Conservation (phyloP, 92 coral and sea anemone species). For the Parazoanthus atlanticus region DNA sequence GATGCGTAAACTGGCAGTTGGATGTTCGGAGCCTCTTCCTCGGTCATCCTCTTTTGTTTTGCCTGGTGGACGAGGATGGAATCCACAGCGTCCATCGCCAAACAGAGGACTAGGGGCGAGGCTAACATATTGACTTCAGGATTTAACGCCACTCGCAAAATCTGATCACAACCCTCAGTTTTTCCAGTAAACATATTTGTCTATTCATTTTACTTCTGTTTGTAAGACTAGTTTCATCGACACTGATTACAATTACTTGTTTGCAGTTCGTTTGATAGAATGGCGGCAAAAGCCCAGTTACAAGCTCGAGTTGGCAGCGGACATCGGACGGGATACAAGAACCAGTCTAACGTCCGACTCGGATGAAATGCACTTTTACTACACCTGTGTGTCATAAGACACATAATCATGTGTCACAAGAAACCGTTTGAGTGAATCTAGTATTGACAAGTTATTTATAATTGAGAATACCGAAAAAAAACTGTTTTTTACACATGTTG, state of each 20-base stretch:
- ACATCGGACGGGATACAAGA: constrained; percentile 84
- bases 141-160: not conserved
- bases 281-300: constrained; percentile 79
- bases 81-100: not conserved
- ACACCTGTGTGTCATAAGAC: not conserved
- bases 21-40: no score
- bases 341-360: constrained; percentile 71
- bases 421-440: not conserved
- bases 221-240: not conserved
- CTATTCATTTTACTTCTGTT: constrained; percentile 15
- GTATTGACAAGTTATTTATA: not conserved
- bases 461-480: not conserved
- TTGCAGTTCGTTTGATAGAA: constrained; percentile 83
- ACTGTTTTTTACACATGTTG: not conserved
- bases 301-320: constrained; percentile 89
- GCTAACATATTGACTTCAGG: not conserved
- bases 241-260: not conserved
- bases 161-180: not conserved
- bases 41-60: no score
- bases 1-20: no score
- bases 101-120: no score
- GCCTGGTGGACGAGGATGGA: not conserved
- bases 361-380: constrained; percentile 49
- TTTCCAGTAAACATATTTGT: not conserved
- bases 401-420: no score